phyloP scores from a whole-genome alignment of 2,113 vertebrate species.

The Vimba vimba region DNA sequence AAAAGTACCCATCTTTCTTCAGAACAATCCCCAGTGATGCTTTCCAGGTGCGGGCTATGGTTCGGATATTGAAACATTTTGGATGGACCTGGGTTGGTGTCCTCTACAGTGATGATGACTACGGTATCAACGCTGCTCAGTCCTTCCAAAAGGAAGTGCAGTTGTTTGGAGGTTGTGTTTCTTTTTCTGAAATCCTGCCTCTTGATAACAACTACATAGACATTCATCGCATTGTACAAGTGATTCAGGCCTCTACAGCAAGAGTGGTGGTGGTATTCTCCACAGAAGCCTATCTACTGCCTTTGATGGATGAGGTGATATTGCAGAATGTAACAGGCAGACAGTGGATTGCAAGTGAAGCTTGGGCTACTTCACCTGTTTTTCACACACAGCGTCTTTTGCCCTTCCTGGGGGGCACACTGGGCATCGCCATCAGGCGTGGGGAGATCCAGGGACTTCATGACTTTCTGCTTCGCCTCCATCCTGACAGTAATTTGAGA shows the following conservation, averaged over 20 bases:
- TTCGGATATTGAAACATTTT: constrained; percentile 22
- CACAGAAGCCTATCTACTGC: constrained; percentile 60
- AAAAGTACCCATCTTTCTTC: constrained; percentile 18
- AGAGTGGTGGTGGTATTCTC: constrained; percentile 60
- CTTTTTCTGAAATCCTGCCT: constrained; percentile 69
- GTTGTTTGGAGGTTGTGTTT: constrained; percentile 63
- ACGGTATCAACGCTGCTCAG: background rate
- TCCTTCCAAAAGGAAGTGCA: constrained; percentile 59
- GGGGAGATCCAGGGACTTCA: constrained; percentile 70
- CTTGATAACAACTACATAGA: constrained; percentile 55
- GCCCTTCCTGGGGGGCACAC: constrained; percentile 69
- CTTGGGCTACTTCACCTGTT: constrained; percentile 66
- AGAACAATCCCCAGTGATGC: constrained; percentile 53
- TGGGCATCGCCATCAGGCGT: constrained; percentile 73
- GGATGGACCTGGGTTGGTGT: constrained; percentile 15
- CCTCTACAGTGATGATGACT: constrained; percentile 1
- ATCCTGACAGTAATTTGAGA: constrained; percentile 52
- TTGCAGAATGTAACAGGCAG: constrained; percentile 23
- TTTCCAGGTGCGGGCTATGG: constrained; percentile 63
- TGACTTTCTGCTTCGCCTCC: constrained; percentile 65
- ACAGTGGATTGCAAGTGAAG: constrained; percentile 57
- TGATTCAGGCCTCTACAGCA: constrained; percentile 64
- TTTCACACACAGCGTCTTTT: constrained; percentile 61
- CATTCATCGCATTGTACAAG: constrained; percentile 63
- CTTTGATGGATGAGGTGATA: constrained; percentile 67